Conservation (phyloP, 2,113 vertebrate genomes). For the Chlorodrepanis virens region DNA sequence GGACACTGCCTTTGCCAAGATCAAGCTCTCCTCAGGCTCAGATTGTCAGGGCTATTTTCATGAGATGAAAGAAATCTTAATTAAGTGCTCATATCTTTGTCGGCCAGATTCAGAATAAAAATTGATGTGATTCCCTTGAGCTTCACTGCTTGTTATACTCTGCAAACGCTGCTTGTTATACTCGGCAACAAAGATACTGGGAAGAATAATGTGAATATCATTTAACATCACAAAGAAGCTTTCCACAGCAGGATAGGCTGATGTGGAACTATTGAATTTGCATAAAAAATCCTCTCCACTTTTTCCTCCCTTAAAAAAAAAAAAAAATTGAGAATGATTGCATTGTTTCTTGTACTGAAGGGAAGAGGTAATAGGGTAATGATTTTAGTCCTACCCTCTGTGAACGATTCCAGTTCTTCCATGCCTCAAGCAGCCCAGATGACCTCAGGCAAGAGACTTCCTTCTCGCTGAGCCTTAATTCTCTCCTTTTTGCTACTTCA, state of each 20-base stretch:
- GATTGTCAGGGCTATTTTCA: conserved; percentile 3
- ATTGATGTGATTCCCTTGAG: not conserved
- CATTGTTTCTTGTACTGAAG: not conserved
- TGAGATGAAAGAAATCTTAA: conserved; percentile 41
- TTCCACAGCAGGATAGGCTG: not conserved
- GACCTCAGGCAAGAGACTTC: conserved; percentile 1
- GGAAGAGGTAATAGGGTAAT: not conserved
- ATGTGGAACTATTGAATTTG: not conserved
- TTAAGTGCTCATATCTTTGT: conserved; percentile 46
- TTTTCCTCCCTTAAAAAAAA: not conserved
- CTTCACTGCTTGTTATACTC: not conserved
- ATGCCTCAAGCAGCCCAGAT: not conserved
- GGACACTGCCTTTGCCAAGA: not conserved
- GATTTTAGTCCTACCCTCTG: not conserved
- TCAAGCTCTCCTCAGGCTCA: not conserved
- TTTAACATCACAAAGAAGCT: conserved; percentile 40
- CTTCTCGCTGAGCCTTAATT: not conserved
- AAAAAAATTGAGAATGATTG: not conserved
- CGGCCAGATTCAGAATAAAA: conserved; percentile 40
- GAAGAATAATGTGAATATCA: conserved; percentile 21
- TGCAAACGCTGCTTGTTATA: not conserved
- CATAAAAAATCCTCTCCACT: not conserved
- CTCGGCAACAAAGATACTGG: conserved; percentile 2
- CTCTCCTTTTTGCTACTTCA: not conserved
- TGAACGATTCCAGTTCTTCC: not conserved